These are phyloP conservation scores for Tyrannus savana DNA, from an alignment of 2,113 vertebrate species.

Conservation along the genomic window DNA sequence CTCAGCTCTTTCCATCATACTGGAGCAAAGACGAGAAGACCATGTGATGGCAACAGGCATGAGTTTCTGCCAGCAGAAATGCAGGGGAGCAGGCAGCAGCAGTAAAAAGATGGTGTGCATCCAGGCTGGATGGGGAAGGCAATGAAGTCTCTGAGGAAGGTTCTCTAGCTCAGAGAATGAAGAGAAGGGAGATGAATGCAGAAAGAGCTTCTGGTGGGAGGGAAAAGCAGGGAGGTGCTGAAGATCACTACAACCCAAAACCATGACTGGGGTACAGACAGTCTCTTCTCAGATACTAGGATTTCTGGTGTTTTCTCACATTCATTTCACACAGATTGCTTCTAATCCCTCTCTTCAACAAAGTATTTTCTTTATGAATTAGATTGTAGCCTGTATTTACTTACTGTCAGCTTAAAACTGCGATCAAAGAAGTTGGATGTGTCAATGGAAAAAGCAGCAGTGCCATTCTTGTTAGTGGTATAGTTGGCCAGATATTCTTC, in stretches of 20 bases:
- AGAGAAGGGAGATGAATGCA: neutral
- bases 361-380: neutral
- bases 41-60: neutral
- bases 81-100: neutral
- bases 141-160: neutral
- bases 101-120: neutral
- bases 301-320: neutral
- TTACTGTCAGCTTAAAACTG: slow-evolving; percentile 64
- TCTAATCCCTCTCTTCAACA: neutral
- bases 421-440: slow-evolving; percentile 60
- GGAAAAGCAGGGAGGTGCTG: neutral
- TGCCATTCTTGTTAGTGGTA: slow-evolving; percentile 58
- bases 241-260: neutral
- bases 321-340: neutral
- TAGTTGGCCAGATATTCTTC: slow-evolving; percentile 49
- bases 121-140: neutral
- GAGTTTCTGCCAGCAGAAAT: neutral
- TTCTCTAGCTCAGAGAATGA: neutral
- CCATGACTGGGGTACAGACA: neutral
- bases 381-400: neutral
- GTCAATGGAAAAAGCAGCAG: slow-evolving; percentile 63
- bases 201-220: neutral
- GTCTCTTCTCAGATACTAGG: neutral
- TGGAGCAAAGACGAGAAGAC: neutral
- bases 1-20: neutral